Evolutionary conservation across 2,797 vertebrate species (phyloP).

Genomic region (Acipenser oxyrinchus): DNA sequence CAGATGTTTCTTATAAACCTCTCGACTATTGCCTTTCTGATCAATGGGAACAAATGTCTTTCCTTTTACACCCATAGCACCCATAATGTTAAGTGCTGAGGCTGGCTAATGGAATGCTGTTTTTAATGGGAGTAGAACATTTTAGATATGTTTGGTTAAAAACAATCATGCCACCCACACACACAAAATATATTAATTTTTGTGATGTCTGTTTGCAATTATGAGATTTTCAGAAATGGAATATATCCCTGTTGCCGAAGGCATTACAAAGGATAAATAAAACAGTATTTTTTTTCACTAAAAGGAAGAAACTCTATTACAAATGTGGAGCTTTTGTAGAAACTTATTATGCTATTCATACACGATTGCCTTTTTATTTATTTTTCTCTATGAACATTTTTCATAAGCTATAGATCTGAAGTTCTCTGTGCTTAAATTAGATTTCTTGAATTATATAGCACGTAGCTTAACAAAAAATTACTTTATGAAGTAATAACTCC

Average conservation of each 20-base stretch:
- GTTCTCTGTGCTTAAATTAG: constrained; percentile 25
- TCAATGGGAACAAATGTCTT: no score
- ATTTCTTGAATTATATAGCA: constrained; percentile 36
- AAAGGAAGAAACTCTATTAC: background rate
- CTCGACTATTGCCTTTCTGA: no score
- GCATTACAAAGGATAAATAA: background rate
- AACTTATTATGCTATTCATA: constrained; percentile 12
- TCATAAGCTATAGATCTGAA: constrained; percentile 23
- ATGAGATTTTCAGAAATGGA: background rate
- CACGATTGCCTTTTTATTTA: constrained; percentile 10
- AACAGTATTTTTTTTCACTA: background rate
- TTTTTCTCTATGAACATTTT: constrained; percentile 18
- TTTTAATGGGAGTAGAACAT: no score
- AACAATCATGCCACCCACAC: no score
- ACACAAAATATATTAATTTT: background rate
- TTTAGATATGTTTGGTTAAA: no score
- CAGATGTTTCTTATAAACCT: no score
- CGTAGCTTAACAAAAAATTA: constrained; percentile 28
- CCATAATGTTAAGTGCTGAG: no score
- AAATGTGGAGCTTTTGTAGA: background rate
- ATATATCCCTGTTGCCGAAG: background rate
- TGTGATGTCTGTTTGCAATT: background rate
- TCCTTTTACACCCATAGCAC: no score
- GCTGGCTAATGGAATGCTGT: no score
- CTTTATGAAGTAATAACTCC: constrained; percentile 37